Evolutionary conservation across 64 coral and sea anemone genomes (phyloP).

Genomic region (Stichodactyla mertensii): DNA sequence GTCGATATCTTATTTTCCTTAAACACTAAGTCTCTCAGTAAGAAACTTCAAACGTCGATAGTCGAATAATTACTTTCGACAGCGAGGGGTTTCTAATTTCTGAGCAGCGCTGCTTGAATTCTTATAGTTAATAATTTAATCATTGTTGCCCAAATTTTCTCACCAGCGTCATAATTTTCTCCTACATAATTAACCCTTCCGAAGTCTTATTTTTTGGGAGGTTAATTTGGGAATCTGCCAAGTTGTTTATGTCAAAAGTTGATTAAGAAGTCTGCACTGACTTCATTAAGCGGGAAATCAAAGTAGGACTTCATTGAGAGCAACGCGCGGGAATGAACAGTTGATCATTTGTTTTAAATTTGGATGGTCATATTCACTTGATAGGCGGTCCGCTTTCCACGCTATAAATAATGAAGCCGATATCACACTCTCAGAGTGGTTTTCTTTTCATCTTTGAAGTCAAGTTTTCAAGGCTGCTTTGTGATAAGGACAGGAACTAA

Average conservation of each 20-base stretch:
- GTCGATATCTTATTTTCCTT: no score
- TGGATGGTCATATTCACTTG: neutral
- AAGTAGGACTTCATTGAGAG: neutral
- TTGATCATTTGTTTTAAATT: neutral
- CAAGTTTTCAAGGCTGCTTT: neutral
- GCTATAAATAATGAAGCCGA: neutral
- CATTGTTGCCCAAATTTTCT: neutral
- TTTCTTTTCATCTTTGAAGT: constrained; percentile 9
- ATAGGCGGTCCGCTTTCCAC: neutral
- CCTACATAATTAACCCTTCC: neutral
- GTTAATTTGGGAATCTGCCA: neutral
- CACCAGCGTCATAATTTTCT: neutral
- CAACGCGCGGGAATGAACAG: neutral
- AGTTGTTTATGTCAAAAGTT: neutral
- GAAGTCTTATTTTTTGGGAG: neutral
- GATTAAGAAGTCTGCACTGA: neutral
- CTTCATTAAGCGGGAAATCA: constrained; percentile 5
- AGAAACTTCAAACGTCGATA: neutral
- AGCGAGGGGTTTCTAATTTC: neutral
- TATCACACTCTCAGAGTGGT: neutral
- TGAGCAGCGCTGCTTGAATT: neutral
- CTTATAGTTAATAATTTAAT: neutral
- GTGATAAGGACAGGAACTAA: constrained; percentile 7
- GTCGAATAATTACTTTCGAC: neutral
- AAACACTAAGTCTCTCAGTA: neutral